These are phyloP conservation scores for Polyommatus icarus DNA, from an alignment of 2,888 invertebrate genomes.

Conservation along the genomic window DNA sequence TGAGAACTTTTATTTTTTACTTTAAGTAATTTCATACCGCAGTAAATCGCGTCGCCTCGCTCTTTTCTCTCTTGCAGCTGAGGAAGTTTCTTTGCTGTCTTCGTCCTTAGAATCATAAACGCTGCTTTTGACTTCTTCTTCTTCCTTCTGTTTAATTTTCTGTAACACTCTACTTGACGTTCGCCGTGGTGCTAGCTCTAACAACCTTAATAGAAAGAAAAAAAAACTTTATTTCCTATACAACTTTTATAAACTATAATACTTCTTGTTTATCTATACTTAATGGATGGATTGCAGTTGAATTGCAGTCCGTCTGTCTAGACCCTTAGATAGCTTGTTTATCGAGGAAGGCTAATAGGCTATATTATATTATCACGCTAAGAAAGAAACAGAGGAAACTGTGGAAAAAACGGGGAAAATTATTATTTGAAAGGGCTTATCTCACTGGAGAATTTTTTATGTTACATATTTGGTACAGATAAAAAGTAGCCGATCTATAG, in stretches of 20 bases:
- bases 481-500: no score
- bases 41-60: slow-evolving; percentile 77
- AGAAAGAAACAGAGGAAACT: no score
- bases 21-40: slow-evolving; percentile 51
- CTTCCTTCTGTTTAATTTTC: slow-evolving; percentile 79
- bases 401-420: no score
- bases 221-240: neutral
- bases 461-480: no score
- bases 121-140: slow-evolving; percentile 62
- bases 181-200: slow-evolving; percentile 85
- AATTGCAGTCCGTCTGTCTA: no score
- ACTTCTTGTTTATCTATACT: neutral
- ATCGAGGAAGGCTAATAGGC: no score
- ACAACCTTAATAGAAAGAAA: slow-evolving; percentile 59
- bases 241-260: neutral
- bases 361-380: no score
- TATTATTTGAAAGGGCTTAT: no score
- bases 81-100: slow-evolving; percentile 69
- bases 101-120: slow-evolving; percentile 68
- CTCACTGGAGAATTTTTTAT: no score
- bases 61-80: slow-evolving; percentile 71
- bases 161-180: slow-evolving; percentile 84
- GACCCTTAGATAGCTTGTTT: no score
- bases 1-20: no score
- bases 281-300: no score